Percentiles rank a stretch among this genome's conserved stretches.
Evolutionary conservation across 2,888 invertebrate species (phyloP).

Genomic region (Drosophila infuscata): DNA sequence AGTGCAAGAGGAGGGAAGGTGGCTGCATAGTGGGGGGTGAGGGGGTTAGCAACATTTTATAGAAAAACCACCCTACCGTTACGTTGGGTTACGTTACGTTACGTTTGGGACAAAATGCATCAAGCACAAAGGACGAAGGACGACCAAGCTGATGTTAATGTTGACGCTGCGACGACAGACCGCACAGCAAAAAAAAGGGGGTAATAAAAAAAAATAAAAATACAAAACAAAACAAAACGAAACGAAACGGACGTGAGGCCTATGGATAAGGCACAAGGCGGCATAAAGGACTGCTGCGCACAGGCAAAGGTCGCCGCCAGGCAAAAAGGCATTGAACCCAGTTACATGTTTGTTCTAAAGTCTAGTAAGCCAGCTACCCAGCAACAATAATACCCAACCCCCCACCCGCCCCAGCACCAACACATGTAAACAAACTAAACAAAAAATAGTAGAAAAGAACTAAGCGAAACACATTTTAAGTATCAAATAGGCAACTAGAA

Average conservation of each 20-base stretch:
- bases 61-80: constrained; percentile 52
- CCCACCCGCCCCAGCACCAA: not conserved
- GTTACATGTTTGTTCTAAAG: constrained; percentile 44
- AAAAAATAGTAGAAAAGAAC: not conserved
- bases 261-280: constrained; percentile 22
- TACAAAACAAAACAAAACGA: not conserved
- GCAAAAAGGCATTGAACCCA: constrained; percentile 56
- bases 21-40: not conserved
- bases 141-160: constrained; percentile 37
- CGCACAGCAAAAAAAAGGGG: constrained; percentile 36
- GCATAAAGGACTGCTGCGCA: constrained; percentile 20
- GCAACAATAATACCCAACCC: not conserved
- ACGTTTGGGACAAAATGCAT: constrained; percentile 41
- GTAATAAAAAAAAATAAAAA: constrained; percentile 21
- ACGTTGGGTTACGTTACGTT: constrained; percentile 6
- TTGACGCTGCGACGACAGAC: constrained; percentile 64
- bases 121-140: constrained; percentile 48
- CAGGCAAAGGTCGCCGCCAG: constrained; percentile 54
- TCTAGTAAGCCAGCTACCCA: constrained; percentile 15
- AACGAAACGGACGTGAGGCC: constrained; percentile 35
- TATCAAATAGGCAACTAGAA: not conserved
- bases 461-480: not conserved
- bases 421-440: not conserved
- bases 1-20: not conserved
- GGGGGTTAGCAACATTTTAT: constrained; percentile 29